Evolutionary conservation across 2,797 vertebrate genomes (phyloP), one percentile per base, ranked within the genome.

Genomic region (Sebastes paucispinis): DNA sequence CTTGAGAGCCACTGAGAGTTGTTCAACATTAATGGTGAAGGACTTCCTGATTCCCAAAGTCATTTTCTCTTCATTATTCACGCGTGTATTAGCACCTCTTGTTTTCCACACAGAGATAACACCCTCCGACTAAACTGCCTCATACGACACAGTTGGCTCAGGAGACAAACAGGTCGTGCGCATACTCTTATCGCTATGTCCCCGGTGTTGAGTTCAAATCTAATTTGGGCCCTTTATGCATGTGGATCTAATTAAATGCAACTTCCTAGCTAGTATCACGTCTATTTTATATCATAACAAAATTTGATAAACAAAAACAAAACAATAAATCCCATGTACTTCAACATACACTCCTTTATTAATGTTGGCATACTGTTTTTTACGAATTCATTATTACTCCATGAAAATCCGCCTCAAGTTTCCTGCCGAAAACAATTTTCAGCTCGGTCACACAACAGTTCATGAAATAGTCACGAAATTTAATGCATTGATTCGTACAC

Each of bases 41-140:
- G 94, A 94, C 93, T 94, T 93, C 79, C 87, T 92, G 90, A 91
- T 92, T 94, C 89, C 93, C 92, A 93, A 93, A 94, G 93, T 94
- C 82, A 92, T 94, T 94, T 93, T 90, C 89, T 81, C 84, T 92
- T 93, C 83, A 84, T 93, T 93, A 94, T 90, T 94, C 91, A 88
- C 84, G 60, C 63, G n/a, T 88, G 90, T 91, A 90, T 93, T 88
- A 92, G 84, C 85, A 85, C 88, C 82, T 88, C 87, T 92, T 91
- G 81, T 92, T 92, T 92, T 92, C 77, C 75, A 75, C 39, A 31
- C 70, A 77, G 86, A 84, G 83, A 92, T 90, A 92, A 91, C 75
- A 89, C 65, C 79, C 77, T 79, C 67, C 73, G 25, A 55, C 83
- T 78, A 86, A 90, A 89, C 77, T 84, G 81, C 58, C 74, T 87